Percentiles rank a stretch among this genome's conserved stretches.
These are phyloP conservation scores for Eupithecia tripunctaria DNA, from an alignment of 2,888 invertebrate species.

Conservation along the genomic window DNA sequence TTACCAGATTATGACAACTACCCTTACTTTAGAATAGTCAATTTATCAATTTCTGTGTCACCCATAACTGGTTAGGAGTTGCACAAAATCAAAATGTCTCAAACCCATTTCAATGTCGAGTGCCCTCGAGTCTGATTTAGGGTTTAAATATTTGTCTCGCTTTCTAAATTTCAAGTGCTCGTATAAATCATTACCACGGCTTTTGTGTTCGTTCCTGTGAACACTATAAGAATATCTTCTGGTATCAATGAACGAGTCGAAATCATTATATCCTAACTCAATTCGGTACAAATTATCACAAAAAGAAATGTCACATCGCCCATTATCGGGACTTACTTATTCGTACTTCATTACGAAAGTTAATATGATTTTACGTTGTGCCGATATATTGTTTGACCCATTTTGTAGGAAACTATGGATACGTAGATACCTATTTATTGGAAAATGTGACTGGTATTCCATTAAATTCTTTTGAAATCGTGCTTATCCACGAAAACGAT, in stretches of 20 bases:
- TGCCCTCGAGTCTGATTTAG: neutral
- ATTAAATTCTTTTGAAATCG: neutral
- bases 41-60: slow-evolving; percentile 2
- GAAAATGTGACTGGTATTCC: neutral
- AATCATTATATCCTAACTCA: neutral
- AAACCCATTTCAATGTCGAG: slow-evolving; percentile 43
- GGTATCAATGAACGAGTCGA: neutral
- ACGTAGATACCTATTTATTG: neutral
- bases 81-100: slow-evolving; percentile 40
- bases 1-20: slow-evolving; percentile 1
- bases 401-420: neutral
- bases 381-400: neutral
- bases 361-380: neutral
- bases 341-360: neutral
- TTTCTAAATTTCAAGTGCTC: neutral
- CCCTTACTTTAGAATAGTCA: neutral
- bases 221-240: neutral
- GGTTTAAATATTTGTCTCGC: neutral
- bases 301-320: neutral
- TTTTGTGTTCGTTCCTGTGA: neutral
- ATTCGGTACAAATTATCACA: neutral
- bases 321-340: neutral
- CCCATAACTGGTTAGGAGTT: neutral
- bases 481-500: slow-evolving; percentile 28
- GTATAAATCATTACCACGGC: neutral